A percentile compares a stretch with the other conserved stretches of the same genome.
phyloP scores from a whole-genome alignment of 2,888 invertebrate species.

The Dryomyza anilis region DNA sequence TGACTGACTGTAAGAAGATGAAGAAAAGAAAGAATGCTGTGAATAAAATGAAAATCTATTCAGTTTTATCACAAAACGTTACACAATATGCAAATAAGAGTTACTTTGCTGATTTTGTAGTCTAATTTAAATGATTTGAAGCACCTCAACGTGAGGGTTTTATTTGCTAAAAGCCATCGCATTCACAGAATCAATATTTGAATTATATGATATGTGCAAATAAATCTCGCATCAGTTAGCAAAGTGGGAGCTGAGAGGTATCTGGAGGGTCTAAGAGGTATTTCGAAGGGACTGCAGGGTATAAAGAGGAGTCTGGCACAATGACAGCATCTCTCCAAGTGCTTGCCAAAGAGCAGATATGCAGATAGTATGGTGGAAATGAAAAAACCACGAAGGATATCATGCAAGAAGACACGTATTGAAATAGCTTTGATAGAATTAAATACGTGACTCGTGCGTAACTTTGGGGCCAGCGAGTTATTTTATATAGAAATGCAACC shows the following conservation, averaged over 20 bases:
- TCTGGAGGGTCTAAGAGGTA: background rate
- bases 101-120: background rate
- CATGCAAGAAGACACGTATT: background rate
- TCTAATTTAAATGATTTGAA: background rate
- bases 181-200: conserved; percentile 18
- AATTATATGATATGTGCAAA: conserved; percentile 33
- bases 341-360: background rate
- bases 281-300: no score
- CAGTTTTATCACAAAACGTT: no score
- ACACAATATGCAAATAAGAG: background rate
- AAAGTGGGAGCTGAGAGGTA: conserved; percentile 1
- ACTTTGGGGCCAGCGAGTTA: no score
- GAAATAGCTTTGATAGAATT: background rate
- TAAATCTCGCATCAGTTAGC: no score
- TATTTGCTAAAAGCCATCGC: conserved; percentile 1
- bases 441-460: conserved; percentile 17
- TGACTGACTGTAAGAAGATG: no score
- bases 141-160: background rate
- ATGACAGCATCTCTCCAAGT: no score
- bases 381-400: no score
- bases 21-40: no score
- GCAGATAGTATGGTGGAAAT: background rate
- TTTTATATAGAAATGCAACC: no score
- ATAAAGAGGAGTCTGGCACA: no score
- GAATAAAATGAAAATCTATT: no score